Percentiles rank a stretch among this genome's conserved stretches.
These are phyloP conservation scores for Eriosoma lanigerum DNA, from an alignment of 1,140 invertebrate genomes.

Conservation along the genomic window DNA sequence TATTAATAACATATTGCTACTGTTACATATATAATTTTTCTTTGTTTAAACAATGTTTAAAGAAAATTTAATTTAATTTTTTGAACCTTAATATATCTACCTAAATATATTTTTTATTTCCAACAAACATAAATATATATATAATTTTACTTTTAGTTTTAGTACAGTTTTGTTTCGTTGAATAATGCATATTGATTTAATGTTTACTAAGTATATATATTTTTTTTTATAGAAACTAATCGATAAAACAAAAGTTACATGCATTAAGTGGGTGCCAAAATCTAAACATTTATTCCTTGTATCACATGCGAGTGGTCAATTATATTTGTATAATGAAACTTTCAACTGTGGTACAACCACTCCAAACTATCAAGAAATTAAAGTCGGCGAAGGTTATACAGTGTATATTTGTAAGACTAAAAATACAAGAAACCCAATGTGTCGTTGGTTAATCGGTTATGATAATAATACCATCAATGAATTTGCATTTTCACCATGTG, in stretches of 20 bases:
- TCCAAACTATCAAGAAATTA: constrained; percentile 92
- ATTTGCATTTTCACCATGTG: constrained; percentile 95
- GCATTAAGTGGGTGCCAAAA: constrained; percentile 94
- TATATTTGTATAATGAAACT: constrained; percentile 98
- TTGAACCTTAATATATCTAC: too few species aligned
- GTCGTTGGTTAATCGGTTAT: constrained; percentile 81
- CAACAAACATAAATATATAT: too few species aligned
- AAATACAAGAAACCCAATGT: constrained; percentile 92
- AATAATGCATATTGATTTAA: not conserved
- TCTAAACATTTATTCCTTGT: constrained; percentile 91
- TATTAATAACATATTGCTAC: not conserved
- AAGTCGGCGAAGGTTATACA: constrained; percentile 90
- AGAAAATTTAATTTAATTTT: too few species aligned
- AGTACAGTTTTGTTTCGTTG: too few species aligned
- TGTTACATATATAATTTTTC: too few species aligned
- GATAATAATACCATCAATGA: constrained; percentile 90
- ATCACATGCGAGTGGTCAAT: constrained; percentile 92
- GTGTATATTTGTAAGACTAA: constrained; percentile 96
- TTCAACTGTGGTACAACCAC: constrained; percentile 79
- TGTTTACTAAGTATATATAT: not conserved
- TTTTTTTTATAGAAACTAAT: constrained; percentile 80
- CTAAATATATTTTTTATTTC: too few species aligned
- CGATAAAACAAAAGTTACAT: constrained; percentile 98
- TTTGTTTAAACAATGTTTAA: too few species aligned
- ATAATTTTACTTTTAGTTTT: too few species aligned